Base-by-base conservation (phyloP, 2,797 vertebrate species). In the Periophthalmus magnuspinnatus region DNA sequence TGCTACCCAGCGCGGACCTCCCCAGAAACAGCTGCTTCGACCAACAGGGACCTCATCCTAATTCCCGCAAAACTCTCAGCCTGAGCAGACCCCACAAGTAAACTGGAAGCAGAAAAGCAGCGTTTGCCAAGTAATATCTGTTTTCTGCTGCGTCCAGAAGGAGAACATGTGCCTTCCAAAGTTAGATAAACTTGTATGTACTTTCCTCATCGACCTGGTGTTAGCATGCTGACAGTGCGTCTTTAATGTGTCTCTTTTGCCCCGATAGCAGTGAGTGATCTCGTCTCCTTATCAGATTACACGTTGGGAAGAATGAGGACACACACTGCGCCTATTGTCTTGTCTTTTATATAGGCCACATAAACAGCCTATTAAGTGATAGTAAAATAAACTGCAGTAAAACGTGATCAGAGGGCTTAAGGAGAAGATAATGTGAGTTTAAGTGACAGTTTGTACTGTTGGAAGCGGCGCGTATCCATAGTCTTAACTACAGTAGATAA, bases 31-130 rank as follows among this genome's bases (percentile, higher is more conserved):
- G 85, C 88, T 91, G 86, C 80, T 83, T 69, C 28, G 78, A 84
- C 81, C 66, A 74, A 75, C 74, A 75, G 76, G 89, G 65, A 80
- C 65, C 61, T 71, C 84, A 92, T 90, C 91, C 83, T 72, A 88
- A 78, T 85, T 80, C 78, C 72, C 21, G 47, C 81, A 17, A 57
- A 88, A 73, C 79, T 88, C 81, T 74, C 76, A 59, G 41, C 41
- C 41, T 45, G 41, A 45, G 41, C 41, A 45, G 90, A 90, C 88
- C 89, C 86, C 88, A 91, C 87, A 89, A 89, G 86, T 89, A 90
- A 85, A 88, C 92, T 91, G 86, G 87, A 93, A 92, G 92, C 91
- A 84, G 82, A 75, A 60, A 55, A 65, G 70, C 80, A 81, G 68
- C 70, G 70, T 90, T 89, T 88, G 87, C 88, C 89, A 91, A 90